These are phyloP conservation scores for Perodicticus potto DNA, from an alignment of 2,797 vertebrate genomes.

Conservation along the genomic window DNA sequence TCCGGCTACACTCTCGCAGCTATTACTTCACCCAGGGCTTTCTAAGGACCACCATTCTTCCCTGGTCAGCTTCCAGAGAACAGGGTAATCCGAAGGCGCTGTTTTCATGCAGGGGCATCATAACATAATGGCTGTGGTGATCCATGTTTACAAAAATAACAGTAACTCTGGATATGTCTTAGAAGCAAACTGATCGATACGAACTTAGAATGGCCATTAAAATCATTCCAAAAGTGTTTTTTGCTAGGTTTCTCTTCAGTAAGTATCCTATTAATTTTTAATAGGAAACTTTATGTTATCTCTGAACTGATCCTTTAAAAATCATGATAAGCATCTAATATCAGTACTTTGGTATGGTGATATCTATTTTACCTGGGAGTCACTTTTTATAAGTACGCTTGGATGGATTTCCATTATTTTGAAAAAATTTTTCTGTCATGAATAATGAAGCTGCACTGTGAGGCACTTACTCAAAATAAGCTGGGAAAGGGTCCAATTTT, in stretches of 20 bases:
- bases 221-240: neutral
- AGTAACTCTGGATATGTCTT: neutral
- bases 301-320: neutral
- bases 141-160: neutral
- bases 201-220: neutral
- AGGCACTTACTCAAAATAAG: neutral
- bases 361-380: conserved; percentile 13
- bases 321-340: neutral
- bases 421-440: neutral
- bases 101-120: neutral
- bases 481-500: conserved; percentile 19
- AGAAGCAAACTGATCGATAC: neutral
- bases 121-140: neutral
- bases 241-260: neutral
- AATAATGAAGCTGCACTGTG: neutral
- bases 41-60: neutral
- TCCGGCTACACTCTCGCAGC: neutral
- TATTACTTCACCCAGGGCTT: neutral
- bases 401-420: conserved; percentile 16
- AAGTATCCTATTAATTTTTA: neutral
- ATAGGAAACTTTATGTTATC: neutral
- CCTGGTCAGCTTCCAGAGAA: neutral
- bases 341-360: neutral
- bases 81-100: neutral
- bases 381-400: neutral